Evolutionary conservation across 2,888 invertebrate species (phyloP), one percentile per base, ranked within the genome.

Genomic region (Slavum lentiscoides): DNA sequence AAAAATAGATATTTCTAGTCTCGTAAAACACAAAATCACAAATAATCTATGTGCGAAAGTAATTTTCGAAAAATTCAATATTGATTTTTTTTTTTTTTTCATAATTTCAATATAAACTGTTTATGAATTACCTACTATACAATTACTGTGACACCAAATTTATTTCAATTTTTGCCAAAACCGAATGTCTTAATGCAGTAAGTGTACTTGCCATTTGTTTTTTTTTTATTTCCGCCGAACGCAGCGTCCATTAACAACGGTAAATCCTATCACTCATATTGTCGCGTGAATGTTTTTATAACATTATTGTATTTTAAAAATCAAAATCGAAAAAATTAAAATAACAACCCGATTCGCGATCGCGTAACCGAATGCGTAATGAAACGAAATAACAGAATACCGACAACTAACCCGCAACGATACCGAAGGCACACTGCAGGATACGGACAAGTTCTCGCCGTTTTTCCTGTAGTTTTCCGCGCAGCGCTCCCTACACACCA

Each of bases 401-500:
- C 58, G 64, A 64, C 70, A 17, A 72, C 64, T 30, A 30, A 43
- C 64, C 72, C 72, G 64, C 19, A 23, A 30, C 80, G 64, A 64
- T 43, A 62, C 64, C 43, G 58, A 70, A 70, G 43, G 30, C 64
- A 72, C 64, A 80, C 80, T 80, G 30, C 30, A 30, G 70, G 58
- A 64, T 80, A 58, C 72, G 19, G 39, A 23, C 58, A 64, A 64
- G 55, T 80, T 72, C 70, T 62, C 62, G 53, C 37, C 37, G 70
- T 55, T 62, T 70, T 70, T 55, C 64, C 77, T 39, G 5, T 39
- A 70, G 62, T 59, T 80, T 72, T 80, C 72, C 55, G 58, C 55
- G 58, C 72, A 80, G 80, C 80, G 80, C 80, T 66, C 62, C 62
- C 80, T 80, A 64, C 6, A 64, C 64, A 21, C 62, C n/a, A n/a